Base-by-base conservation (phyloP, 2,113 vertebrate species). In the Gobiocypris rarus region DNA sequence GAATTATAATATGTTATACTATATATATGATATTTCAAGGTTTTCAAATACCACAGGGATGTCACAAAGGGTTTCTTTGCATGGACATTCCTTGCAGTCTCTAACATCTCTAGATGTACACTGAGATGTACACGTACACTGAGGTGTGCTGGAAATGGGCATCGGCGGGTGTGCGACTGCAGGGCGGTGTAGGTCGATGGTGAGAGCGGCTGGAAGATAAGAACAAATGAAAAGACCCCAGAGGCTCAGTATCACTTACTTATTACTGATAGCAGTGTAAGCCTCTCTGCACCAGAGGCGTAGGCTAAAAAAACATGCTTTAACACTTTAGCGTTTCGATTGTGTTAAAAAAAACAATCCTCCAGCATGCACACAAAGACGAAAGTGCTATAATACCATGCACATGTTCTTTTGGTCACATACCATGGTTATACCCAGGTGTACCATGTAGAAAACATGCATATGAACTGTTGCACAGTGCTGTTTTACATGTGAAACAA, bases 181-280 rank as follows among this genome's bases (percentile, higher is more conserved):
- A 28, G 56, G 59, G 24, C 61, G 10, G 24, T 67, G 78, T 61
- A 63, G 61, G 78, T 67, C 78, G 43, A 65, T 65, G 78, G 78
- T 67, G 59, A 67, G 59, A 80, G 61, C 41, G 78, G 45, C 78
- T 80, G 61, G 41, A 80, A 50, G 78, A 80, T 80, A 80, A 80
- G 59, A 80, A 80, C 78, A 80, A 80, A 80, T 80, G 78, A 80
- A 80, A 80, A 80, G 78, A 80, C 59, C 78, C 43, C 78, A 80
- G 78, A 67, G 59, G 78, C 43, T 80, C 78, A 80, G 78, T 34
- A 80, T 80, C 61, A 67, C 78, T 80, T 65, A 45, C 17, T 65
- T 80, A 80, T 80, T 50, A 63, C 59, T 34, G 58, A 80, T 80
- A 80, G 61, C 78, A 19, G 58, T 34, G 43, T 31, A 67, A 80